A percentile compares a stretch with the other conserved stretches of the same genome.
These are phyloP conservation scores for Pterophyllum scalare DNA, from an alignment of 2,113 vertebrate species.

Conservation along the genomic window DNA sequence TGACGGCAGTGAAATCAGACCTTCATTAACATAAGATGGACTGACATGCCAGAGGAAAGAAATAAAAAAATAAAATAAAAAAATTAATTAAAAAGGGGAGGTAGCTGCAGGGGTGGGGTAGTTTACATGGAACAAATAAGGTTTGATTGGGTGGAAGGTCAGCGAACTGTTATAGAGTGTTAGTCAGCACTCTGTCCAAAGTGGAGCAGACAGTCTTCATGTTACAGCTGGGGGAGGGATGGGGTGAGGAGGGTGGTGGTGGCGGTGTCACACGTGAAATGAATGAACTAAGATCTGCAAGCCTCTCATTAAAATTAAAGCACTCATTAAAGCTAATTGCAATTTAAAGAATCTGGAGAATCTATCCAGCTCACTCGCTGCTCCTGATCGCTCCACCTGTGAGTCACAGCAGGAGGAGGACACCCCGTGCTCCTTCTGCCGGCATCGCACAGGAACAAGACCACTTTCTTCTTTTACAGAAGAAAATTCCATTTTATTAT, in stretches of 20 bases:
- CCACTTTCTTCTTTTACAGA: not conserved
- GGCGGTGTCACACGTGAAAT: slow-evolving; percentile 45
- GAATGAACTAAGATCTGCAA: slow-evolving; percentile 50
- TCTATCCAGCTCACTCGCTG: slow-evolving; percentile 33
- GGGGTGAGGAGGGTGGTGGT: not conserved
- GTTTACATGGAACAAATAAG: slow-evolving; percentile 53
- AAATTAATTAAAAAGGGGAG: slow-evolving; percentile 43
- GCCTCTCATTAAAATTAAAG: slow-evolving; percentile 84
- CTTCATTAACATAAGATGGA: slow-evolving; percentile 76
- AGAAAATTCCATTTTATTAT: not conserved
- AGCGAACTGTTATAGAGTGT: slow-evolving; percentile 20
- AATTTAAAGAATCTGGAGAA: slow-evolving; percentile 75
- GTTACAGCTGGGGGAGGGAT: not conserved
- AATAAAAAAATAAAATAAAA: slow-evolving; percentile 17
- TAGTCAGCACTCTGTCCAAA: slow-evolving; percentile 20
- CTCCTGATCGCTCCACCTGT: slow-evolving; percentile 44
- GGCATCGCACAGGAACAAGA: fast-evolving
- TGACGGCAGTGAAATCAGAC: slow-evolving; percentile 58
- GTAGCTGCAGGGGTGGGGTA: slow-evolving; percentile 2
- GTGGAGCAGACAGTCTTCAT: slow-evolving; percentile 35
- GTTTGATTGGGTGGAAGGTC: slow-evolving; percentile 63
- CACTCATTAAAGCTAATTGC: slow-evolving; percentile 83
- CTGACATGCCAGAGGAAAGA: slow-evolving; percentile 46
- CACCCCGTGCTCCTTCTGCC: not conserved
- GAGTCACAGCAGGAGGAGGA: slow-evolving; percentile 28